A percentile compares a stretch with the other conserved stretches of the same genome.
Conservation (phyloP, 2,888 invertebrate species). For the Subacronicta megacephala region DNA sequence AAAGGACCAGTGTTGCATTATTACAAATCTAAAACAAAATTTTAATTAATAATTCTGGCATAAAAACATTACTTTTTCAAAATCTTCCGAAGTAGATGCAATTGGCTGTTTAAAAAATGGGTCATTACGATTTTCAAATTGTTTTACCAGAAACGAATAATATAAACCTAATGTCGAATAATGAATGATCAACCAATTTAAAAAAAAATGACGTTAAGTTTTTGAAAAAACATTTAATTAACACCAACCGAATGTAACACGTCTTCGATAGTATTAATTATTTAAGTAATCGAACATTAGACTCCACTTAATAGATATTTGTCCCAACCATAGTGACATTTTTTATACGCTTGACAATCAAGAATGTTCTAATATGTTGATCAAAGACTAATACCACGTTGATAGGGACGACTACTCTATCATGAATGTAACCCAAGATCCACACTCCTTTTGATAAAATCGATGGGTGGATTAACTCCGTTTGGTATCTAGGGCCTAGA, state of each 20-base stretch:
- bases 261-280: neutral
- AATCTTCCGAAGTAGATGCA: neutral
- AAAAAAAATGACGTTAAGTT: too few relatives aligned
- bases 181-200: neutral
- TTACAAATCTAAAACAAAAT: conserved; percentile 2
- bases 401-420: neutral
- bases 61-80: too few relatives aligned
- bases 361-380: too few relatives aligned
- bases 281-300: neutral
- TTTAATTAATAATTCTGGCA: too few relatives aligned
- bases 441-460: neutral
- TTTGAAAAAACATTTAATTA: neutral
- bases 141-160: conserved; percentile 2
- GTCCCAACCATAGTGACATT: neutral
- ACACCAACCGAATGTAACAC: neutral
- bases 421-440: neutral
- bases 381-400: too few relatives aligned
- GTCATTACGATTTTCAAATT: neutral
- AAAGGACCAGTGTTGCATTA: conserved; percentile 7
- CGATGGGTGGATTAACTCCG: too few relatives aligned
- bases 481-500: too few relatives aligned
- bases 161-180: neutral
- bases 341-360: neutral
- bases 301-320: neutral
- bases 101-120: neutral